Evolutionary conservation across 2,888 invertebrate species (phyloP).

Genomic region (Margaritifera margaritifera): DNA sequence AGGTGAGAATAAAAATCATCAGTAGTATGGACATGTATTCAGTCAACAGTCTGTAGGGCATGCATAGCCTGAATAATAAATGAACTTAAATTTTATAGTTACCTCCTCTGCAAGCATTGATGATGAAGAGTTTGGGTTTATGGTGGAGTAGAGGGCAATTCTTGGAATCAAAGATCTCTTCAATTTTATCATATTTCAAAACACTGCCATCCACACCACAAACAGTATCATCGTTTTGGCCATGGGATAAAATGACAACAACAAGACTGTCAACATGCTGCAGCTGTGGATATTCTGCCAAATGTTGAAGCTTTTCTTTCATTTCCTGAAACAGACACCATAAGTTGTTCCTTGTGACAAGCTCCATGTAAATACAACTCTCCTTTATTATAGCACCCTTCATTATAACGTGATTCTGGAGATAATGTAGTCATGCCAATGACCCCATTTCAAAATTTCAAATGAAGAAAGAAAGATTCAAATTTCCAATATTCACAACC

Average conservation of each 20-base stretch:
- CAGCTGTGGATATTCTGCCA: slow-evolving; percentile 29
- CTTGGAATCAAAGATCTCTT: slow-evolving; percentile 35
- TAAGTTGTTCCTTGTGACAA: too few species aligned
- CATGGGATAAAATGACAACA: slow-evolving; percentile 50
- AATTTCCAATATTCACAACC: too few species aligned
- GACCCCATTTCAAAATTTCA: too few species aligned
- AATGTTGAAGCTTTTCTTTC: slow-evolving; percentile 15
- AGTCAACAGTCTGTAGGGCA: too few species aligned
- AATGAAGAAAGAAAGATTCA: too few species aligned
- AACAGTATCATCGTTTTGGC: slow-evolving; percentile 32
- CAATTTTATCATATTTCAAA: slow-evolving; percentile 16
- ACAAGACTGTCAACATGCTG: slow-evolving; percentile 40
- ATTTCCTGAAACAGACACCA: slow-evolving; percentile 37
- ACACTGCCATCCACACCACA: slow-evolving; percentile 38
- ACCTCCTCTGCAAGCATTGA: slow-evolving; percentile 60
- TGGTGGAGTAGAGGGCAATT: slow-evolving; percentile 41
- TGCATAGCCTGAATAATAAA: too few species aligned
- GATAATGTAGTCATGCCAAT: too few species aligned
- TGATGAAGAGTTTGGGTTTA: slow-evolving; percentile 56
- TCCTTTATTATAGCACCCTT: too few species aligned
- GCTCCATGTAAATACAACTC: too few species aligned
- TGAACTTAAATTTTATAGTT: slow-evolving; percentile 9
- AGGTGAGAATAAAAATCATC: too few species aligned
- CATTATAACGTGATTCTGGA: too few species aligned
- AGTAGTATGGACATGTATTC: too few species aligned